phyloP scores from a whole-genome alignment of 2,113 vertebrate genomes.

The Rousettus leschenaultii region DNA sequence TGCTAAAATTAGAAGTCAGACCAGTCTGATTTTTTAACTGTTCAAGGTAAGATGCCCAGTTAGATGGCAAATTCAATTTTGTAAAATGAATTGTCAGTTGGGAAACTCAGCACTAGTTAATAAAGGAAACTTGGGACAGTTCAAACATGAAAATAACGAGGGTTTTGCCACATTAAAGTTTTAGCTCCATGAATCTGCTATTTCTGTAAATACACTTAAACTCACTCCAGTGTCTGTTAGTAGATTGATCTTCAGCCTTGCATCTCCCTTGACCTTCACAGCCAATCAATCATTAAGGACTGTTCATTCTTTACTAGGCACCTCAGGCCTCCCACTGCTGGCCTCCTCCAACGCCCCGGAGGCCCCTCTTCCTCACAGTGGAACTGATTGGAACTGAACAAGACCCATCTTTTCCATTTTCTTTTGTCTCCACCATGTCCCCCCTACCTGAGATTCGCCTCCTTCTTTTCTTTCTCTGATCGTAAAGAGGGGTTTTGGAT shows the following conservation, averaged over 20 bases:
- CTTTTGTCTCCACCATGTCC: not conserved
- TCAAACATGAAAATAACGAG: not conserved
- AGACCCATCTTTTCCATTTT: not conserved
- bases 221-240: not conserved
- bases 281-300: not conserved
- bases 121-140: not conserved
- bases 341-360: fast-evolving
- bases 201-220: not conserved
- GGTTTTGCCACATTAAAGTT: not conserved
- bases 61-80: conserved; percentile 16
- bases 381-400: not conserved
- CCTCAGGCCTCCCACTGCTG: too few species aligned
- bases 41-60: conserved; percentile 59
- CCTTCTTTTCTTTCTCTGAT: not conserved
- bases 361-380: not conserved
- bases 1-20: conserved; percentile 70
- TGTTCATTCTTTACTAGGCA: not conserved
- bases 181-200: not conserved
- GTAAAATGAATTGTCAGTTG: not conserved
- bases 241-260: not conserved
- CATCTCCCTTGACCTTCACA: not conserved
- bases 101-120: not conserved
- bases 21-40: conserved; percentile 64
- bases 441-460: not conserved
- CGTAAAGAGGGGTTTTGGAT: not conserved